Conservation (phyloP, 2,888 invertebrate species). For the Aelia acuminata region DNA sequence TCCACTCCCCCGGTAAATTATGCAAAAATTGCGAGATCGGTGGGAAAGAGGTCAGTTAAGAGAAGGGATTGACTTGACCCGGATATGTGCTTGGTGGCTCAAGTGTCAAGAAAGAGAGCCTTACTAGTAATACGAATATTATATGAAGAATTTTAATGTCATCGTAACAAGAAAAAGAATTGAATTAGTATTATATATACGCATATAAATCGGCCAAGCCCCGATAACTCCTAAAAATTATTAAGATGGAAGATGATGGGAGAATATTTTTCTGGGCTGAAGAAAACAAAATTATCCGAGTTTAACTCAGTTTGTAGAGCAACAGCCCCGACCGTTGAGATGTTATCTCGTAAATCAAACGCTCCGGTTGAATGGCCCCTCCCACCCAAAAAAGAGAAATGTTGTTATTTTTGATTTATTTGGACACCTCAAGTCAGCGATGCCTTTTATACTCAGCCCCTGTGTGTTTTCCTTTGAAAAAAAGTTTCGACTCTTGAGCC, state of each 20-base stretch:
- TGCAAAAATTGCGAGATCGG: too few relatives aligned
- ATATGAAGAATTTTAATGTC: too few relatives aligned
- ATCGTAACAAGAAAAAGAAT: too few relatives aligned
- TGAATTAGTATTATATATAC: too few relatives aligned
- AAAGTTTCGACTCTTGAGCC: slow-evolving; percentile 10
- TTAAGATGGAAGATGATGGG: background rate
- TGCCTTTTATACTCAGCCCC: background rate
- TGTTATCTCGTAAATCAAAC: background rate
- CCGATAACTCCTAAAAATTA: background rate
- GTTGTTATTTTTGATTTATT: slow-evolving; percentile 28
- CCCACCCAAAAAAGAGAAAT: background rate
- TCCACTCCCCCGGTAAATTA: too few relatives aligned
- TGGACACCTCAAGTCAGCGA: background rate
- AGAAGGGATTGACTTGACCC: too few relatives aligned
- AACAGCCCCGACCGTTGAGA: background rate
- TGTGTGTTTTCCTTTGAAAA: background rate
- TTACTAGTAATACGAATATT: too few relatives aligned
- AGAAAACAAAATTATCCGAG: background rate
- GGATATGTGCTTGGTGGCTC: too few relatives aligned
- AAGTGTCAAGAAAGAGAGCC: too few relatives aligned
- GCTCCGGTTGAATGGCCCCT: background rate
- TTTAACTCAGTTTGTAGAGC: background rate
- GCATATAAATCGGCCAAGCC: too few relatives aligned
- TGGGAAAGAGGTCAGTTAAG: too few relatives aligned
- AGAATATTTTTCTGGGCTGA: background rate